phyloP scores from a whole-genome alignment of 2,113 vertebrate species.

The Tetrax tetrax region DNA sequence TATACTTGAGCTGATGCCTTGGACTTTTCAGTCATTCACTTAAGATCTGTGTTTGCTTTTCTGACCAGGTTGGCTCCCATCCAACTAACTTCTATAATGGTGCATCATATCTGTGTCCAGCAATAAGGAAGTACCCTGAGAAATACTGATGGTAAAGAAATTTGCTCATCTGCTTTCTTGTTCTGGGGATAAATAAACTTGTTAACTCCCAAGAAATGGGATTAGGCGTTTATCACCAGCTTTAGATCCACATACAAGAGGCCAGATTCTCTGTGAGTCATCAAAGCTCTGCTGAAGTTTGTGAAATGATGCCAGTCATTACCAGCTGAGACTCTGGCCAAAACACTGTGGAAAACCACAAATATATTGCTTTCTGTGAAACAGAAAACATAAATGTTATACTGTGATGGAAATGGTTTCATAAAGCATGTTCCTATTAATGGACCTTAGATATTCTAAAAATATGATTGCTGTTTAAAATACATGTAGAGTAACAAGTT shows the following conservation, averaged over 20 bases:
- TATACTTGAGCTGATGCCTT: background rate
- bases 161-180: background rate
- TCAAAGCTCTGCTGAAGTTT: slow-evolving; percentile 28
- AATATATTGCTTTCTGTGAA: slow-evolving; percentile 6
- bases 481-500: background rate
- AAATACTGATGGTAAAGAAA: background rate
- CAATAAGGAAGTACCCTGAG: background rate
- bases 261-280: slow-evolving; percentile 24
- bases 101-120: background rate
- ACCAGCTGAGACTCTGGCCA: slow-evolving; percentile 17
- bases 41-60: slow-evolving; percentile 2
- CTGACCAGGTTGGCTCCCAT: background rate
- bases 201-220: slow-evolving; percentile 2
- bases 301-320: background rate
- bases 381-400: slow-evolving; percentile 23
- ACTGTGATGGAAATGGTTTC: background rate
- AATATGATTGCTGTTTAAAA: slow-evolving; percentile 8
- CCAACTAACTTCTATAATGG: background rate
- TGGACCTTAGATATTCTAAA: background rate
- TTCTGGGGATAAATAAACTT: slow-evolving; percentile 27
- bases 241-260: background rate
- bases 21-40: slow-evolving; percentile 9
- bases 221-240: slow-evolving; percentile 9
- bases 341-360: slow-evolving; percentile 5
- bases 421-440: slow-evolving; percentile 12